These are phyloP conservation scores for Scaptomyza montana DNA, from an alignment of 1,140 invertebrate genomes.

Conservation along the genomic window DNA sequence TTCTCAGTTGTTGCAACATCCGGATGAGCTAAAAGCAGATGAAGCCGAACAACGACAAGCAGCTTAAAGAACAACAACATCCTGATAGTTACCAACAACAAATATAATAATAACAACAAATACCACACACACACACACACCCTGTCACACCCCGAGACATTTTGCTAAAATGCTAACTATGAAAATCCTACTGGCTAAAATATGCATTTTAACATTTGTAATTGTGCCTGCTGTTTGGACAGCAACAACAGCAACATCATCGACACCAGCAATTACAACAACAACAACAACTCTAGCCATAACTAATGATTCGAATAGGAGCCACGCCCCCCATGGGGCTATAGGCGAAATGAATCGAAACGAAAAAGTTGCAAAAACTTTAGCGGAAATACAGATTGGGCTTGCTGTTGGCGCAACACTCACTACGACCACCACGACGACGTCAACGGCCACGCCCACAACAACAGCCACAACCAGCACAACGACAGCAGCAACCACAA, in stretches of 20 bases:
- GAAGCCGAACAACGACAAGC: background rate
- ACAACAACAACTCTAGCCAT: slow-evolving; percentile 27
- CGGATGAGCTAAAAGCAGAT: slow-evolving; percentile 1
- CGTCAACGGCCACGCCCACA: slow-evolving; percentile 74
- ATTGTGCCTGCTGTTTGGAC: slow-evolving; percentile 51
- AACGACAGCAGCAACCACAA: slow-evolving; percentile 51
- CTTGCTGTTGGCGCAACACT: slow-evolving; percentile 30
- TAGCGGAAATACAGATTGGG: slow-evolving; percentile 39
- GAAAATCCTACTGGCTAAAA: slow-evolving; percentile 54
- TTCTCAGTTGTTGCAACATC: slow-evolving; percentile 34
- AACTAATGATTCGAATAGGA: slow-evolving; percentile 63
- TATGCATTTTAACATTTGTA: slow-evolving; percentile 77
- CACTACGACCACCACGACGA: slow-evolving; percentile 31
- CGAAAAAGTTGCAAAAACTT: slow-evolving; percentile 36
- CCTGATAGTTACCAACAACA: background rate
- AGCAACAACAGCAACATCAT: slow-evolving; percentile 20
- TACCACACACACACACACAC: background rate
- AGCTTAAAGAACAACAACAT: slow-evolving; percentile 30
- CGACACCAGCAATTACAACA: slow-evolving; percentile 27
- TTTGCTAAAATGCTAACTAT: slow-evolving; percentile 51
- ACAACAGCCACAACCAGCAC: slow-evolving; percentile 70
- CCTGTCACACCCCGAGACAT: background rate
- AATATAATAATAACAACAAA: slow-evolving; percentile 14
- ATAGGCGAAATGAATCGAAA: slow-evolving; percentile 35
- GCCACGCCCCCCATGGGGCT: slow-evolving; percentile 36